Base-by-base conservation (phyloP, 1,140 invertebrate genomes). In the Drosophila kurseongensis region DNA sequence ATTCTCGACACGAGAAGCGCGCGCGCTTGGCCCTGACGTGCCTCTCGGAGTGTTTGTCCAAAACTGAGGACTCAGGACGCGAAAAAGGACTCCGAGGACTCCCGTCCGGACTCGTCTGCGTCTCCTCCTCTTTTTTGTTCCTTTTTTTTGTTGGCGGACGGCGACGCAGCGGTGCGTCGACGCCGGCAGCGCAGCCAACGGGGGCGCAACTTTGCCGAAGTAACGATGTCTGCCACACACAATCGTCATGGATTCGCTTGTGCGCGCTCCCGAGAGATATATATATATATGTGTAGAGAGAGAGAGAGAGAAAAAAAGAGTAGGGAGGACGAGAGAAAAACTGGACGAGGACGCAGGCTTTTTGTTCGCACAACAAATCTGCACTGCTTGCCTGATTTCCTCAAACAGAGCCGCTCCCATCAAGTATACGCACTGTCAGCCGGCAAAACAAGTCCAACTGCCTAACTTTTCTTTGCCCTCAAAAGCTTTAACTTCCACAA, bases 11-110 rank as follows among this genome's bases (percentile, higher is more conserved):
- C 88, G 88, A 81, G 74, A 78, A 83, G 83, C 88, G 88, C 88
- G 88, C 88, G 78, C 77, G 74, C 80, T 77, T 58, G 72, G 78
- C 78, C 88, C 83, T 88, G 82, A 81, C 88, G 88, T 91, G 83
- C 88, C 88, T 78, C 88, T 88, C 83, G 88, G 88, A 91, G 83
- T 88, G 88, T 90, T 90, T 90, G 81, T 88, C 88, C 88, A 91
- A 91, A 91, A 91, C 88, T 91, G 78, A 90, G 40, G 51, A 83
- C 75, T 75, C 80, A 41, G 47, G 61, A 82, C 60, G 10, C 32
- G 48, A 32, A 27, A 36, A 40, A n/a, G 60, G 60, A 60, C 60
- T 42, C 23, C 38, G 51, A 69, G 48, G 27, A 29, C 27, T 32
- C 48, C 27, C 47, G 27, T 32, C 58, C 65, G 69, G 65, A 52